A percentile compares a stretch with the other conserved stretches of the same genome.
Conservation (phyloP, 1,140 invertebrate species). For the Cephus cinctus region DNA sequence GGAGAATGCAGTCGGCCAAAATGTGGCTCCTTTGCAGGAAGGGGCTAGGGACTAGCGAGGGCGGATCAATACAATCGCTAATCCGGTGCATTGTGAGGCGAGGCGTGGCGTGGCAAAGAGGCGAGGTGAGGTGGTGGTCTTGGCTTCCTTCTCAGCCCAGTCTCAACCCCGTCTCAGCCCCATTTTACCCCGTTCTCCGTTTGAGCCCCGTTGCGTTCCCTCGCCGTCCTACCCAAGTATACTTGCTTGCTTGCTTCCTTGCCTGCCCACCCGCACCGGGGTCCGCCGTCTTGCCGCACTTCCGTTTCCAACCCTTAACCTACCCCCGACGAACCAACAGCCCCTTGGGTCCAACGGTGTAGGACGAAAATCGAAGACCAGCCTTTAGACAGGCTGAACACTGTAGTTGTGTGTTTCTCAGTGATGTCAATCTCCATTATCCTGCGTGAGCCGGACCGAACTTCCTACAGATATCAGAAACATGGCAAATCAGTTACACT, state of each 20-base stretch:
- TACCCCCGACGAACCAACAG: conserved; percentile 32
- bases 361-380: too few species aligned
- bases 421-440: too few species aligned
- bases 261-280: conserved; percentile 17
- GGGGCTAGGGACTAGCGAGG: conserved; percentile 52
- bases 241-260: background rate
- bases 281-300: conserved; percentile 37
- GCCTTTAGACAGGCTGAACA: too few species aligned
- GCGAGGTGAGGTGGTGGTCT: conserved; percentile 39
- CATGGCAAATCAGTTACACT: too few species aligned
- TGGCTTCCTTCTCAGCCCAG: conserved; percentile 37
- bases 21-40: too few species aligned
- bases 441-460: too few species aligned
- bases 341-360: conserved; percentile 26
- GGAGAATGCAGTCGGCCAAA: background rate
- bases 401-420: too few species aligned
- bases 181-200: conserved; percentile 20
- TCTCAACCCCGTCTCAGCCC: conserved; percentile 24
- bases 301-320: conserved; percentile 41
- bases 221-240: conserved; percentile 5
- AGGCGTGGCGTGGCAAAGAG: conserved; percentile 53
- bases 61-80: conserved; percentile 58
- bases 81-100: conserved; percentile 53
- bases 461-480: too few species aligned
- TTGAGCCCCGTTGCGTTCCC: conserved; percentile 34